Percentiles rank a stretch among this genome's conserved stretches.
Conservation (phyloP, 2,888 invertebrate species). For the Cantharis nigra region DNA sequence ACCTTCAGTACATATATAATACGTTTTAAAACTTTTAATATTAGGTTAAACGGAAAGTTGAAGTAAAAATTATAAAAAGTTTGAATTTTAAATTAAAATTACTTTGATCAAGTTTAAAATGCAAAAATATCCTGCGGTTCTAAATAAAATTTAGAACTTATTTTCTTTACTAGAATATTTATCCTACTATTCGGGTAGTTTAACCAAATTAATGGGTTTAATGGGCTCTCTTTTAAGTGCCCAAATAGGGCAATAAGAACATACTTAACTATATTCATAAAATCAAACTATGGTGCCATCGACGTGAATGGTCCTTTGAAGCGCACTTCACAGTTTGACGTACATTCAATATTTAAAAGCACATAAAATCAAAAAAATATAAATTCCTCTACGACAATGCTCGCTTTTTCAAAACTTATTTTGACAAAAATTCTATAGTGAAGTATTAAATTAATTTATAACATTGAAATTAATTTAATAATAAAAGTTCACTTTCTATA, state of each 20-base stretch:
- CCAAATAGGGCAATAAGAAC: background rate
- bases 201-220: background rate
- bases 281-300: background rate
- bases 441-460: background rate
- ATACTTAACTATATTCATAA: background rate
- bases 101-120: background rate
- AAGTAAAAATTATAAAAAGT: background rate
- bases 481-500: background rate
- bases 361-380: background rate
- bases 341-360: background rate
- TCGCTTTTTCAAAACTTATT: background rate
- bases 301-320: background rate
- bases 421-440: background rate
- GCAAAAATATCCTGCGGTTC: background rate
- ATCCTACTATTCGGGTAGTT: background rate
- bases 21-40: background rate
- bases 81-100: background rate
- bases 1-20: background rate
- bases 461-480: background rate
- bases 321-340: background rate
- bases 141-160: too few relatives aligned
- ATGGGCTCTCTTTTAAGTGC: too few relatives aligned
- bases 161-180: background rate
- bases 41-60: background rate
- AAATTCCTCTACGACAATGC: background rate